Evolutionary conservation across 2,797 vertebrate genomes (phyloP).

Genomic region (Dermochelys coriacea): DNA sequence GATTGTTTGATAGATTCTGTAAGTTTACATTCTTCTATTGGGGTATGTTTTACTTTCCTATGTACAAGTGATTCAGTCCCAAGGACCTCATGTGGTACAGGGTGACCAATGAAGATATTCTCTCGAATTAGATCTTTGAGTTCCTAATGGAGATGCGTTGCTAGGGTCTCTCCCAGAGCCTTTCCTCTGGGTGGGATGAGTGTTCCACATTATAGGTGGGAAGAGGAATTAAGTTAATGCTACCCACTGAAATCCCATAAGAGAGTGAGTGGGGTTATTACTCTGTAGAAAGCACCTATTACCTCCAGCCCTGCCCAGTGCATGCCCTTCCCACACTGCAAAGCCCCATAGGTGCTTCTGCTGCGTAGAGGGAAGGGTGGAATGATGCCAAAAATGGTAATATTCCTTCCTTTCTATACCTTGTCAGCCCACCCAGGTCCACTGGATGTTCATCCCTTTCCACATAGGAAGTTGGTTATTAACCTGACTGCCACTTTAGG

Average conservation of each 20-base stretch:
- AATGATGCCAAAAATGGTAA: background rate
- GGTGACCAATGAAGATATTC: background rate
- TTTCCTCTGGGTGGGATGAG: background rate
- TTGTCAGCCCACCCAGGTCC: background rate
- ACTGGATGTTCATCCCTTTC: background rate
- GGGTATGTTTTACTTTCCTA: background rate
- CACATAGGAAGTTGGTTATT: background rate
- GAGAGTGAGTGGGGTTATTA: background rate
- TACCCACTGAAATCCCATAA: background rate
- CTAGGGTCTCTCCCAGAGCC: background rate
- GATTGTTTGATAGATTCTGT: background rate
- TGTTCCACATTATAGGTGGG: background rate
- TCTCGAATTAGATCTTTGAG: background rate
- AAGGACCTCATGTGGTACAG: rapidly evolving
- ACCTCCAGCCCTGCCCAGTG: too few species aligned
- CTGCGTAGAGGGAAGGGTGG: background rate
- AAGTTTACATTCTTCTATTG: background rate
- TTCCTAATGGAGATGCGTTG: background rate
- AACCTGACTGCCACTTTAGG: background rate
- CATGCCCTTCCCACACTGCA: background rate
- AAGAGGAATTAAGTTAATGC: background rate
- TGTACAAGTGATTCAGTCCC: background rate
- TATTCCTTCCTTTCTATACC: rapidly evolving
- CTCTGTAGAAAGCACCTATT: conserved; percentile 1
- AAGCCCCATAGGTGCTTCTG: background rate